Evolutionary conservation across 2,888 invertebrate species (phyloP), one percentile per base, ranked within the genome.

Genomic region (Drosophila testacea): DNA sequence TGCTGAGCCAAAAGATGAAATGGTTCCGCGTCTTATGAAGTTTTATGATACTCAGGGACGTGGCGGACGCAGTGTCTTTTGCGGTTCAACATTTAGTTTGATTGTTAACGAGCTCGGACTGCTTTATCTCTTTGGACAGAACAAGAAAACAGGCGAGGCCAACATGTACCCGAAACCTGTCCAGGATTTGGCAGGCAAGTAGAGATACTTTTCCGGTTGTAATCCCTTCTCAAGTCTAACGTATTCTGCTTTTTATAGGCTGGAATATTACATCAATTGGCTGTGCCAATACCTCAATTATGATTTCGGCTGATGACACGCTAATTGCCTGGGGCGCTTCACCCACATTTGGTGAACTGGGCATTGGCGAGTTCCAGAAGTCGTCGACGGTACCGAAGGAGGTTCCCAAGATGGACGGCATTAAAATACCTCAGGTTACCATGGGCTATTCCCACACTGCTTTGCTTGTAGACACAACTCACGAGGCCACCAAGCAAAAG

Each of bases 131-230:
- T 98, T 98, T 92, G 98, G 98, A 0, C 97, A 97, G 91, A 97
- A 96, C 0, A 98, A 98, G 91, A 95, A 97, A 65, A 96, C 97
- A 0, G 98, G 98, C 0, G 98, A 98, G 91, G 98, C 98, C 3
- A 97, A 97, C 85, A 98, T 98, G 98, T 98, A 98, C 91, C 98
- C 98, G 0, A 98, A 98, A 91, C 97, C 97, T 0, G 96, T 98
- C 4, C 97, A 97, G 83, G 98, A 98, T 92, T 94, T 98, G n/a
- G 95, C 96, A 70, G 95, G 94, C 94, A 85, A 89, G 77, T 69
- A 13, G 4, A 1, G 27, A 9, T 6, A 13, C 10, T 4, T 13
- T 6, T 28, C 2, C 13, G n/a, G 2, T 10, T 30, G 7, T 6
- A 16, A 2, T 10, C 6, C 4, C 13, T 27, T 6, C 22, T 13